Base-by-base conservation (phyloP, 2,888 invertebrate genomes). In the Sinopyrophorus schimmeli region DNA sequence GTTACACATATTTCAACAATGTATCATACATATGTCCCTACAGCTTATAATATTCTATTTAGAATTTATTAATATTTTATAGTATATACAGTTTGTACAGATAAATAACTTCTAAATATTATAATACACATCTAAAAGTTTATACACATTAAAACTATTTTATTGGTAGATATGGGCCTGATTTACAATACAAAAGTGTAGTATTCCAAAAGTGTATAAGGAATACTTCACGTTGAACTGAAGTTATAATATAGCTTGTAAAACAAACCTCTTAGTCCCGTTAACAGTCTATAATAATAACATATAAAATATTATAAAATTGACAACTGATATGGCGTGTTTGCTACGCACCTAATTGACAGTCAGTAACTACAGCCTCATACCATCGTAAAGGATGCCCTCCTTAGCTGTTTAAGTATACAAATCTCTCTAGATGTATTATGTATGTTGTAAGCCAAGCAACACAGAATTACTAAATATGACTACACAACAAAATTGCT, bases 301-400 rank as follows among this genome's bases (percentile, higher is more conserved):
- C 18, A 10, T 34, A 24, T 64, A 65, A 65, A 64, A 63, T 62
- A 64, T 66, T 47, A 43, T 58, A 71, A 71, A n/a, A 71, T 71
- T 71, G 70, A 71, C 70, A 69, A 70, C 63, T 61, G 69, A 70
- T 69, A 70, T 70, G 70, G 70, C 68, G 67, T 66, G 68, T 67
- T 67, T 54, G 58, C 66, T 69, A 69, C 63, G 69, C 67, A 66
- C 64, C 71, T 71, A 71, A 71, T 70, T 71, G 70, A 71, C 71
- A 67, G 65, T 68, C 65, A 70, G 59, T 60, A 53, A 63, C 67
- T 68, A 69, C 63, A 66, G 67, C 67, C 67, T 57, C 54, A 46
- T 44, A 50, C 44, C 39, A 34, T 43, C 38, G 34, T 40, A 24
- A 72, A 50, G 55, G 50, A 53, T 51, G 56, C 50, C 53, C 48